Percentiles rank a stretch among this genome's conserved stretches.
Conservation (phyloP, 2,888 invertebrate genomes). For the Lumbricus terrestris region DNA sequence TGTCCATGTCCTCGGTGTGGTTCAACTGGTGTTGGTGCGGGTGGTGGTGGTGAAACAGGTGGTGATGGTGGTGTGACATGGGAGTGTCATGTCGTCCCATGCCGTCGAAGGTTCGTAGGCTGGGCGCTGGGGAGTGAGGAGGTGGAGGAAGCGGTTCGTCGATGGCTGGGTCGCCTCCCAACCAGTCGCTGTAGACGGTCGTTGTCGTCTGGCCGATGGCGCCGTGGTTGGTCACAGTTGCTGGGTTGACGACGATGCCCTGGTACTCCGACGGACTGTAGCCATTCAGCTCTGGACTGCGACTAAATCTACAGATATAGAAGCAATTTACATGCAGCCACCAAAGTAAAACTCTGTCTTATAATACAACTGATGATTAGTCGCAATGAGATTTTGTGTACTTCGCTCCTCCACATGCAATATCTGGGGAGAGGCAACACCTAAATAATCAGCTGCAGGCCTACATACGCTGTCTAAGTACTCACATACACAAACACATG, state of each 20-base stretch:
- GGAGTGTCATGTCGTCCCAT: neutral
- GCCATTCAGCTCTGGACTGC: slow-evolving; percentile 6
- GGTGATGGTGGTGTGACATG: neutral
- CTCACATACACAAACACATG: neutral
- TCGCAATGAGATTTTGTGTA: neutral
- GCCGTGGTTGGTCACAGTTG: neutral
- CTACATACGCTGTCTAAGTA: neutral
- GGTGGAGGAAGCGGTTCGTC: neutral
- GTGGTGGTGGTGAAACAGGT: slow-evolving; percentile 5
- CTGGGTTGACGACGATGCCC: slow-evolving; percentile 30
- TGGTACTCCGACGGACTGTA: slow-evolving; percentile 30
- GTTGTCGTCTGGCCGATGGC: slow-evolving; percentile 8
- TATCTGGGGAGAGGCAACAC: neutral
- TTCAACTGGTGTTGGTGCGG: neutral
- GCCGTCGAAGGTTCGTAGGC: neutral
- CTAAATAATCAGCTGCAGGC: neutral
- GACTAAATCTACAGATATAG: neutral
- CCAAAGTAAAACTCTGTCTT: neutral
- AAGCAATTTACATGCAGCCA: neutral
- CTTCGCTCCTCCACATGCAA: neutral
- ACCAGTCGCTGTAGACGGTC: neutral
- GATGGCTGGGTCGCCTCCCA: neutral
- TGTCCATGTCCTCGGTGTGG: neutral
- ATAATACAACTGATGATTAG: neutral
- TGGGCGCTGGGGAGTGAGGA: neutral